These are phyloP conservation scores for Craseonycteris thonglongyai DNA, from an alignment of 2,113 vertebrate genomes.

Conservation along the genomic window DNA sequence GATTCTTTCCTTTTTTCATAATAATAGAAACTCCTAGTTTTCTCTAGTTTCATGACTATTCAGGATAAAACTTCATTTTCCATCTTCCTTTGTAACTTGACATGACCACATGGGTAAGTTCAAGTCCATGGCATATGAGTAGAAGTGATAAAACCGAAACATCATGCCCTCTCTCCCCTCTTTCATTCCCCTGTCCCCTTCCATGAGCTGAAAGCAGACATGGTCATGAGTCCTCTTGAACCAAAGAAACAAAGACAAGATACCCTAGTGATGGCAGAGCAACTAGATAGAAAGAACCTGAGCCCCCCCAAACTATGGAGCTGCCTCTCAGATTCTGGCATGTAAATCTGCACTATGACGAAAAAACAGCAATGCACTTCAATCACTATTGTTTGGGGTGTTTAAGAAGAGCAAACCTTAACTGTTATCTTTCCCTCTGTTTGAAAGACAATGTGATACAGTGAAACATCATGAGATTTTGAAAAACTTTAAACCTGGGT, in stretches of 20 bases:
- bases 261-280: neutral
- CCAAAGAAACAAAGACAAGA: neutral
- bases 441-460: neutral
- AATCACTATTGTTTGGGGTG: neutral
- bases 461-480: neutral
- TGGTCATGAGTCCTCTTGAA: neutral
- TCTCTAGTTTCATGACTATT: neutral
- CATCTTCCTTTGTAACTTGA: neutral
- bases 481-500: neutral
- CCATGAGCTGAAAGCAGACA: neutral
- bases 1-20: neutral
- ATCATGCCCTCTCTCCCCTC: too few species aligned
- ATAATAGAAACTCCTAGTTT: neutral
- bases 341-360: neutral
- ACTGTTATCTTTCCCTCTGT: neutral
- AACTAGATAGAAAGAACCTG: neutral
- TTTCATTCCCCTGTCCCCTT: neutral
- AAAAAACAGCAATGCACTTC: neutral
- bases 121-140: neutral
- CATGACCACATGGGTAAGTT: neutral
- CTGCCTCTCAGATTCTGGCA: neutral
- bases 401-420: neutral
- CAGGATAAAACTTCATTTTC: neutral
- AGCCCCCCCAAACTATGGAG: neutral
- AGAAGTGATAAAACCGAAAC: neutral